A percentile compares a stretch with the other conserved stretches of the same genome.
phyloP scores from a whole-genome alignment of 2,113 vertebrate genomes.

The Asarcornis scutulata region DNA sequence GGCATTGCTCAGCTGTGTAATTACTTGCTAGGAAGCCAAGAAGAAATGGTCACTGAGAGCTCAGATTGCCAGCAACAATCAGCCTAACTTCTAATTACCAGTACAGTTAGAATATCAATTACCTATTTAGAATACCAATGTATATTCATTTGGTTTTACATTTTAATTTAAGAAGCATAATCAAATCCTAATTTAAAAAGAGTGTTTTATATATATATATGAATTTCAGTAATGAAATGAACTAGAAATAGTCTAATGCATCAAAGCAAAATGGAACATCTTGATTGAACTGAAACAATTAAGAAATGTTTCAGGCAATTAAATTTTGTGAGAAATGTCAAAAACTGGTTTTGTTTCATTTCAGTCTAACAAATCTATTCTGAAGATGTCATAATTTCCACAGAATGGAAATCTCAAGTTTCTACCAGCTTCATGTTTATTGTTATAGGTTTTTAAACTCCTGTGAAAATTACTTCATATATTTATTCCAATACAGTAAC shows the following conservation, averaged over 20 bases:
- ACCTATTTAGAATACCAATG: not conserved
- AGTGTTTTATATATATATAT: not conserved
- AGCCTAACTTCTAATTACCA: not conserved
- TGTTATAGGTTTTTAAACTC: conserved; percentile 29
- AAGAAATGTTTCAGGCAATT: conserved; percentile 56
- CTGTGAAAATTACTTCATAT: conserved; percentile 37
- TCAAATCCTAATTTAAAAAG: not conserved
- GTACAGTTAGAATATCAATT: not conserved
- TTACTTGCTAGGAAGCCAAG: not conserved
- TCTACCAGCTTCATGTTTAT: not conserved
- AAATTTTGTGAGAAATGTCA: conserved; percentile 35
- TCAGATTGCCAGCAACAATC: not conserved
- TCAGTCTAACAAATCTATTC: not conserved
- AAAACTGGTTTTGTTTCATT: conserved; percentile 43
- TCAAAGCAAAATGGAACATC: conserved; percentile 52
- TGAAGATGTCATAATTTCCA: conserved; percentile 32
- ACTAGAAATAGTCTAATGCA: conserved; percentile 2
- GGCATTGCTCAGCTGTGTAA: not conserved
- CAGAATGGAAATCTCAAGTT: conserved; percentile 33
- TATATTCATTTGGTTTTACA: not conserved
- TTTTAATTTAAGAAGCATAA: conserved; percentile 31
- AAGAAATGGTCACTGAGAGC: not conserved
- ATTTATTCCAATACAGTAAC: conserved; percentile 25
- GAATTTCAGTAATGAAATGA: conserved; percentile 9
- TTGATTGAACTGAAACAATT: conserved; percentile 57